Evolutionary conservation across 2,888 invertebrate species (phyloP).

Genomic region (Polymixis lichenea): DNA sequence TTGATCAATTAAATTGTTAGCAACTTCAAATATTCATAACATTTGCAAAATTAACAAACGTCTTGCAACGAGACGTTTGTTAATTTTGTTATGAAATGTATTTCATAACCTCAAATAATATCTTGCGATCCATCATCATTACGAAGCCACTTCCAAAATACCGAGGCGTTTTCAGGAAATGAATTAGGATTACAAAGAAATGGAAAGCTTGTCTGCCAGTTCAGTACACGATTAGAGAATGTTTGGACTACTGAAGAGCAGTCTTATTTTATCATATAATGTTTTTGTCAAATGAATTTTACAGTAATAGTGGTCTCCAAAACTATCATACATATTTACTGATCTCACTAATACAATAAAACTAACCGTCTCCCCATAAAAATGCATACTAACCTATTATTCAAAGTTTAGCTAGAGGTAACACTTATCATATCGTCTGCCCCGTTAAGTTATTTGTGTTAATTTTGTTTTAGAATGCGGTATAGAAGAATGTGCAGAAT

Average conservation of each 20-base stretch:
- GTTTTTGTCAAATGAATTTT: background rate
- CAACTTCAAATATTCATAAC: no score
- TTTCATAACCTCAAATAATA: constrained; percentile 8
- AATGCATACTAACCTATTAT: background rate
- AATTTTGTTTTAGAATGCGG: constrained; percentile 81
- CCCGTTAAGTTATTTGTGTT: background rate
- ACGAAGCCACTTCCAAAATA: constrained; percentile 47
- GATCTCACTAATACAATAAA: no score
- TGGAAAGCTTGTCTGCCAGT: background rate
- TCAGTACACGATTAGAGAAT: background rate
- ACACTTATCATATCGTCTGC: background rate
- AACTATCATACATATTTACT: background rate
- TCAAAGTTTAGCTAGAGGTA: background rate
- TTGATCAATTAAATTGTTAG: background rate
- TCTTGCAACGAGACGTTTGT: background rate
- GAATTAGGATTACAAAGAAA: constrained; percentile 59
- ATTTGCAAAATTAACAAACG: background rate
- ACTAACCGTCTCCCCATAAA: background rate
- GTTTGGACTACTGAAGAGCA: background rate
- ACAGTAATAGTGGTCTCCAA: no score
- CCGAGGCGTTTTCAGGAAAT: constrained; percentile 54
- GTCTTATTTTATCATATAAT: background rate
- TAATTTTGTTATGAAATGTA: no score
- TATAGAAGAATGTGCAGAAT: constrained; percentile 84
- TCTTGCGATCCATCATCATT: constrained; percentile 64